A percentile compares a stretch with the other conserved stretches of the same genome.
Evolutionary conservation across 2,113 vertebrate species (phyloP).

Genomic region (Syrmaticus mikado): DNA sequence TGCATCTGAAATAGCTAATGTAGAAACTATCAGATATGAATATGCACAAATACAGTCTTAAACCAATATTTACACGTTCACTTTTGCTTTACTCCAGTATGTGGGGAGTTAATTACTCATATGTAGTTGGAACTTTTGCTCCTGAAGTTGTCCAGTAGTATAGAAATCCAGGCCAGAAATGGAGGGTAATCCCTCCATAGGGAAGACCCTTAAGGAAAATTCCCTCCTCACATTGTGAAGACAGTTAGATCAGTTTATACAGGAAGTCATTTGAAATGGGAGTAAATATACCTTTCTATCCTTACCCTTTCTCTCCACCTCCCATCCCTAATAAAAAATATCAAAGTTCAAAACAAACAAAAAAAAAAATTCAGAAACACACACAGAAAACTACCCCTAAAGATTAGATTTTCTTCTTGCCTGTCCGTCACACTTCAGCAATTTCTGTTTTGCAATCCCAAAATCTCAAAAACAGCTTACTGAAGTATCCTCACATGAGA

Average conservation of each 20-base stretch:
- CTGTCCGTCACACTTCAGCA: neutral
- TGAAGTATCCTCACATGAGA: neutral
- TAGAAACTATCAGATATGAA: neutral
- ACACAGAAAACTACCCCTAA: neutral
- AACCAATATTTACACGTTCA: neutral
- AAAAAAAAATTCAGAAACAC: neutral
- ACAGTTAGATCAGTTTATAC: neutral
- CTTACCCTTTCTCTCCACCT: rapidly evolving
- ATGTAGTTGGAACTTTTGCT: neutral
- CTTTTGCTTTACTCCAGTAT: neutral
- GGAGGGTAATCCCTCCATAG: neutral
- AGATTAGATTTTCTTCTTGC: neutral
- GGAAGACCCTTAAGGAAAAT: neutral
- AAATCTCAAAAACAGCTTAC: neutral
- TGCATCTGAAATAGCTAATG: neutral
- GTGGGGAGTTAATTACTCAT: neutral
- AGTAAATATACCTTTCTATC: neutral
- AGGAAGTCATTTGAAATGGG: neutral
- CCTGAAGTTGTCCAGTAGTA: neutral
- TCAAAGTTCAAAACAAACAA: neutral
- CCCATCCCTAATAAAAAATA: neutral
- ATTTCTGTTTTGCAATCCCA: neutral
- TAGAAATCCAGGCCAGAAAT: neutral
- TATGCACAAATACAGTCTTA: neutral
- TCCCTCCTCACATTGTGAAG: neutral